phyloP scores from a whole-genome alignment of 1,140 invertebrate genomes.

The Pectinophora gossypiella region DNA sequence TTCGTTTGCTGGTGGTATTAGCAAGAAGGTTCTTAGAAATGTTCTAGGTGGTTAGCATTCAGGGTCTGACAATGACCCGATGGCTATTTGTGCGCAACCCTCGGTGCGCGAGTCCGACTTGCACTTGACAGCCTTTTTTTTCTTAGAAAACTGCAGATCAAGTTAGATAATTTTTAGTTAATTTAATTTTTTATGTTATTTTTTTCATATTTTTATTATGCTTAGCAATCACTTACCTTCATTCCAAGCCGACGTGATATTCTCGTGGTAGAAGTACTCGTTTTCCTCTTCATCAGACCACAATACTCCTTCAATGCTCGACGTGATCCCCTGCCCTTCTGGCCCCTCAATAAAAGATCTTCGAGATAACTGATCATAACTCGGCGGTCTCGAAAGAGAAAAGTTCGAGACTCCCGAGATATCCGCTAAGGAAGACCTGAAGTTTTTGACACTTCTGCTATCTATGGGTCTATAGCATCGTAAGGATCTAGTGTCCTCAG shows the following conservation, averaged over 20 bases:
- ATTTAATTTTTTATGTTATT: too few relatives aligned
- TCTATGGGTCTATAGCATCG: slow-evolving; percentile 59
- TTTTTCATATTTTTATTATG: too few relatives aligned
- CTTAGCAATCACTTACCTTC: slow-evolving; percentile 58
- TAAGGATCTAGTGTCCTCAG: slow-evolving; percentile 50
- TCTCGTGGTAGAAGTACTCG: slow-evolving; percentile 71
- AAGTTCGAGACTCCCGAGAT: slow-evolving; percentile 54
- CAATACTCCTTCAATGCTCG: slow-evolving; percentile 70
- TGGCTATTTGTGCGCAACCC: too few relatives aligned
- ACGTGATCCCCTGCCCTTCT: slow-evolving; percentile 60
- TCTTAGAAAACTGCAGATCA: too few relatives aligned
- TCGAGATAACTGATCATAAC: slow-evolving; percentile 60
- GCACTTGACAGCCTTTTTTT: too few relatives aligned
- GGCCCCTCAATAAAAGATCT: slow-evolving; percentile 51
- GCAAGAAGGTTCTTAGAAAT: too few relatives aligned
- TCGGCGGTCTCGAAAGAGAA: slow-evolving; percentile 54
- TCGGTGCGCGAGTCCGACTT: too few relatives aligned
- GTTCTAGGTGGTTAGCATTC: too few relatives aligned
- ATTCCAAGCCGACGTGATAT: slow-evolving; percentile 66
- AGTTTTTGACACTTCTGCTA: slow-evolving; percentile 62
- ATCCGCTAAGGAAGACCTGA: slow-evolving; percentile 56
- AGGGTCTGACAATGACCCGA: too few relatives aligned
- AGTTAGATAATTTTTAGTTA: too few relatives aligned
- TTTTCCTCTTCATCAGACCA: slow-evolving; percentile 75
- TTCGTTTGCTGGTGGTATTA: too few relatives aligned